These are phyloP conservation scores for Etheostoma nigrum DNA, from an alignment of 2,797 vertebrate species.

Conservation along the genomic window DNA sequence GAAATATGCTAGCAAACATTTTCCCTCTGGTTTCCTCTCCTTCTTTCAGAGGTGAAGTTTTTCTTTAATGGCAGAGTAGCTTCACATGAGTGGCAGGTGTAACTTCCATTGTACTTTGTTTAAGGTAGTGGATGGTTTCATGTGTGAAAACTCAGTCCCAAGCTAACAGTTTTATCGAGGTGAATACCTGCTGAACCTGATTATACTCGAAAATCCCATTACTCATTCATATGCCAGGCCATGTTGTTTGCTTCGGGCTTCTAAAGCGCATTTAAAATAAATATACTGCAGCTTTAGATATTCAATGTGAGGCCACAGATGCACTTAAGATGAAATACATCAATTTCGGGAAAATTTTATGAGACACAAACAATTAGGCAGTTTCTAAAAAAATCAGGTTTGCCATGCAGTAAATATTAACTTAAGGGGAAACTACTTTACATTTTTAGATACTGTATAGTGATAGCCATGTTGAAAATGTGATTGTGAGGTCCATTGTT, in stretches of 20 bases:
- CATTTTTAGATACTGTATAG: neutral
- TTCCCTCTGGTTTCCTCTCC: no score
- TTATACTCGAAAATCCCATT: constrained; percentile 55
- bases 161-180: constrained; percentile 43
- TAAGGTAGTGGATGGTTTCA: constrained; percentile 16
- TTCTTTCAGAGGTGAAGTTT: constrained; percentile 6
- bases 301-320: constrained; percentile 36
- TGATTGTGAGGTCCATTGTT: neutral
- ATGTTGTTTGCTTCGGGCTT: constrained; percentile 22
- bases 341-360: constrained; percentile 11
- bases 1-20: no score
- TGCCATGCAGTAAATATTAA: constrained; percentile 1
- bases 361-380: constrained; percentile 15
- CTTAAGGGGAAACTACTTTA: neutral
- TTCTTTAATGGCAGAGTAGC: neutral
- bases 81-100: constrained; percentile 16
- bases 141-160: constrained; percentile 28
- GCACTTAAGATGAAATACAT: constrained; percentile 24
- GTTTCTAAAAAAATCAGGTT: neutral
- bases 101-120: constrained; percentile 14
- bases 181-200: constrained; percentile 50
- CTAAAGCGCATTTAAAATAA: constrained; percentile 30
- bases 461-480: neutral
- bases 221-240: constrained; percentile 44
- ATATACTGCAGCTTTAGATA: constrained; percentile 27